phyloP scores from a whole-genome alignment of 2,113 vertebrate genomes.

The Brachirus orientalis region DNA sequence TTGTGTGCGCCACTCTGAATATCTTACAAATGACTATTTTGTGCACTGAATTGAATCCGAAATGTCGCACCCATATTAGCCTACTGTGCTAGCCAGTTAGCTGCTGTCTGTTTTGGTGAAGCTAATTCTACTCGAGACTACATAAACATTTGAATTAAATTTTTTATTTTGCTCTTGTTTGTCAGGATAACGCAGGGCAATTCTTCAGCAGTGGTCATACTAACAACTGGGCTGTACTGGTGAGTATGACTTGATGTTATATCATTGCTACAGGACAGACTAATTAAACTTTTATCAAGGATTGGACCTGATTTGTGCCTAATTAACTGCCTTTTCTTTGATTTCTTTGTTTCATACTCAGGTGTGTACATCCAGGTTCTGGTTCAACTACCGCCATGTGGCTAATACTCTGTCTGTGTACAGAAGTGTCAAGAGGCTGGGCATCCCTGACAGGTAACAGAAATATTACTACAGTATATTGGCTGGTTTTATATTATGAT shows the following conservation, averaged over 20 bases:
- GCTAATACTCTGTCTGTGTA: slow-evolving; percentile 97
- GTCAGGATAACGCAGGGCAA: slow-evolving; percentile 86
- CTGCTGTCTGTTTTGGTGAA: slow-evolving; percentile 12
- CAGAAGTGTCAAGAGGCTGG: slow-evolving; percentile 96
- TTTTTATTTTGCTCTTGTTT: background rate
- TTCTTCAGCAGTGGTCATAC: slow-evolving; percentile 96
- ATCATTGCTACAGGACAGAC: background rate
- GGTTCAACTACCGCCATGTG: slow-evolving; percentile 99
- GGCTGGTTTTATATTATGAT: no score
- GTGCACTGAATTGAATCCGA: background rate
- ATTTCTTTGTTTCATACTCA: slow-evolving; percentile 55
- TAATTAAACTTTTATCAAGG: no score
- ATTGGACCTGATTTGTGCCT: background rate
- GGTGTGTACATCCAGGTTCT: slow-evolving; percentile 98
- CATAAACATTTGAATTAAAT: background rate
- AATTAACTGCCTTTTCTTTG: background rate
- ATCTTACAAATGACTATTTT: rapidly evolving
- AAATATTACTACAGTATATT: no score
- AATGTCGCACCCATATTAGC: slow-evolving; percentile 26
- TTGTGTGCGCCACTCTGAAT: background rate
- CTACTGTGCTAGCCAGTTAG: background rate
- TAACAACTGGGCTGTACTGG: slow-evolving; percentile 98
- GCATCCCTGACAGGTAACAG: slow-evolving; percentile 95
- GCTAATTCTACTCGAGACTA: background rate
- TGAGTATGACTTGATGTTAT: slow-evolving; percentile 59